phyloP scores from a whole-genome alignment of 2,797 vertebrate species.

The Smutsia temminckii region DNA sequence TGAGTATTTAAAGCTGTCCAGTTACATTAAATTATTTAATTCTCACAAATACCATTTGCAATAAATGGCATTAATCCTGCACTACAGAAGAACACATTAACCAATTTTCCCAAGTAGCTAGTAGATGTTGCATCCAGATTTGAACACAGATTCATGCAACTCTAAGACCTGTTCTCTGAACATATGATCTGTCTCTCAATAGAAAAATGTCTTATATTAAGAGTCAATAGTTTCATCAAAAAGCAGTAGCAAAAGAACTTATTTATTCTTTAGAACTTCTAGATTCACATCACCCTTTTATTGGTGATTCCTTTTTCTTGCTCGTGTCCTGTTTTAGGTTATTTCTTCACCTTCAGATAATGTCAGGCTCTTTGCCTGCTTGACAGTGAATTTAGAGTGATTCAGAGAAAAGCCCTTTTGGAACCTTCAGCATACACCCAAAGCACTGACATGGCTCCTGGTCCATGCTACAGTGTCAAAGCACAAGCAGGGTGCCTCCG shows the following conservation, averaged over 20 bases:
- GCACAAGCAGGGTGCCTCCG: background rate
- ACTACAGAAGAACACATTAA: background rate
- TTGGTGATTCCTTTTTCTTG: background rate
- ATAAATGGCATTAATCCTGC: background rate
- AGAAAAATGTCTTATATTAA: background rate
- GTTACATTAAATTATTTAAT: background rate
- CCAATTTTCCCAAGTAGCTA: background rate
- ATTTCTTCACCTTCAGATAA: background rate
- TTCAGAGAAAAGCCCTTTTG: background rate
- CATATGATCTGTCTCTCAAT: background rate
- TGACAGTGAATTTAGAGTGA: background rate
- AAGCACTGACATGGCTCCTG: background rate
- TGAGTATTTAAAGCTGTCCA: background rate
- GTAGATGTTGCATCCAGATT: background rate
- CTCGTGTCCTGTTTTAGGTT: conserved; percentile 29
- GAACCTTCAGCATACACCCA: background rate
- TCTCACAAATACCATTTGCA: background rate
- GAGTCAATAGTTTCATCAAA: background rate
- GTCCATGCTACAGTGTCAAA: background rate
- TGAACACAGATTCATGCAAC: background rate
- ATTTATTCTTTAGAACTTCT: background rate
- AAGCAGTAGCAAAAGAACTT: background rate
- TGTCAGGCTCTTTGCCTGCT: background rate
- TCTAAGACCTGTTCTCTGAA: background rate
- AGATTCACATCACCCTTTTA: background rate